Percentiles rank a stretch among this genome's conserved stretches.
phyloP scores from a whole-genome alignment of 1,140 invertebrate species.

The Odontomachus brunneus region DNA sequence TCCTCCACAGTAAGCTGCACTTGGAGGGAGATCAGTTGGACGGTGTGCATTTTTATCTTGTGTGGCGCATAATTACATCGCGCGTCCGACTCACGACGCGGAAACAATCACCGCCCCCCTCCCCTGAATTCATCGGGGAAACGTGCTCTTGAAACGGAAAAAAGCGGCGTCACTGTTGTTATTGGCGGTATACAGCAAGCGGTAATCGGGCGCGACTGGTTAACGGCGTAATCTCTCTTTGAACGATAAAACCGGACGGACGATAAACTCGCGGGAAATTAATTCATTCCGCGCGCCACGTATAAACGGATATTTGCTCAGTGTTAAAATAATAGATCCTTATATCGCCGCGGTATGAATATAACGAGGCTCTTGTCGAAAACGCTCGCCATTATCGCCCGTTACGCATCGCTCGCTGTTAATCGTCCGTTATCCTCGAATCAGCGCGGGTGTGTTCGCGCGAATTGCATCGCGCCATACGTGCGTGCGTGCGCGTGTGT shows the following conservation, averaged over 20 bases:
- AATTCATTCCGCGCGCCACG: neutral
- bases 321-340: slow-evolving; percentile 29
- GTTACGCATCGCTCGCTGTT: slow-evolving; percentile 21
- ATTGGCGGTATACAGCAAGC: neutral
- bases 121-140: neutral
- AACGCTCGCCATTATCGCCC: neutral
- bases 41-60: too few species aligned
- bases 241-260: slow-evolving; percentile 16
- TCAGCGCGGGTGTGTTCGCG: neutral
- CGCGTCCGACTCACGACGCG: too few species aligned
- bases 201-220: slow-evolving; percentile 14
- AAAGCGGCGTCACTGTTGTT: neutral
- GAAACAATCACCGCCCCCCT: too few species aligned
- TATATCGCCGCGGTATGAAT: neutral
- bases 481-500: neutral
- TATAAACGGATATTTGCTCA: neutral
- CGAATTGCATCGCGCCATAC: neutral
- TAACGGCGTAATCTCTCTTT: slow-evolving; percentile 1
- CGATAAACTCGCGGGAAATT: neutral
- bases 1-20: neutral
- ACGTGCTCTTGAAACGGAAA: neutral
- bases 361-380: slow-evolving; percentile 9
- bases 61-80: too few species aligned
- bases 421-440: slow-evolving; percentile 10
- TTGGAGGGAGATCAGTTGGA: neutral